Evolutionary conservation across 2,888 invertebrate genomes (phyloP).

Genomic region (Halictus quadricinctus): DNA sequence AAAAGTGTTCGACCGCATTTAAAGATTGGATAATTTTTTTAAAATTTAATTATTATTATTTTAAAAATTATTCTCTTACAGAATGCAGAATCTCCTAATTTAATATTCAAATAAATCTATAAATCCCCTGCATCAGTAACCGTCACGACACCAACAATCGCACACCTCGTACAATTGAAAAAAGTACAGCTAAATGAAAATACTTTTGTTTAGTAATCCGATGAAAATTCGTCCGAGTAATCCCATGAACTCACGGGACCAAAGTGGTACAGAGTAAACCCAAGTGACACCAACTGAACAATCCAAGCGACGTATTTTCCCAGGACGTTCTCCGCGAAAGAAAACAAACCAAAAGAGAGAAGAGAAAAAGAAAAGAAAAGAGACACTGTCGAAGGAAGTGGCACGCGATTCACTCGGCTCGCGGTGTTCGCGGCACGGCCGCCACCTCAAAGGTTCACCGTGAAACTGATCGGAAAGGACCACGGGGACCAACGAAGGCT

Average conservation of each 20-base stretch:
- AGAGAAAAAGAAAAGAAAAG: background rate
- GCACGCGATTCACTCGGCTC: background rate
- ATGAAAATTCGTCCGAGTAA: background rate
- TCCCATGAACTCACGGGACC: background rate
- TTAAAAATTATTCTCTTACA: background rate
- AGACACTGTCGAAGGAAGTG: background rate
- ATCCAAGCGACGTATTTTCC: background rate
- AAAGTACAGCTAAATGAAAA: background rate
- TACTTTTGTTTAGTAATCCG: background rate
- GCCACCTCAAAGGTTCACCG: constrained; percentile 31
- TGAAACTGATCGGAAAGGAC: constrained; percentile 45
- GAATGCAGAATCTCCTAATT: background rate
- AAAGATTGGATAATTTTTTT: no score
- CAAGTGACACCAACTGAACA: background rate
- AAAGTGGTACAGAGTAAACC: background rate
- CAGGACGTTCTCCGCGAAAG: background rate
- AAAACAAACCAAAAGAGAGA: background rate
- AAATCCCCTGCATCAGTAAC: background rate
- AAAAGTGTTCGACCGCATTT: no score
- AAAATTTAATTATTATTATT: no score
- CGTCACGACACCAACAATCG: background rate
- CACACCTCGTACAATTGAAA: background rate
- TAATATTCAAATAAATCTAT: background rate
- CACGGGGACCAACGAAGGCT: constrained; percentile 15
- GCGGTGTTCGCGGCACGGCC: background rate